Percentiles rank a stretch among this genome's conserved stretches.
Evolutionary conservation across 1,140 invertebrate species (phyloP).

Genomic region (Orius insidiosus): DNA sequence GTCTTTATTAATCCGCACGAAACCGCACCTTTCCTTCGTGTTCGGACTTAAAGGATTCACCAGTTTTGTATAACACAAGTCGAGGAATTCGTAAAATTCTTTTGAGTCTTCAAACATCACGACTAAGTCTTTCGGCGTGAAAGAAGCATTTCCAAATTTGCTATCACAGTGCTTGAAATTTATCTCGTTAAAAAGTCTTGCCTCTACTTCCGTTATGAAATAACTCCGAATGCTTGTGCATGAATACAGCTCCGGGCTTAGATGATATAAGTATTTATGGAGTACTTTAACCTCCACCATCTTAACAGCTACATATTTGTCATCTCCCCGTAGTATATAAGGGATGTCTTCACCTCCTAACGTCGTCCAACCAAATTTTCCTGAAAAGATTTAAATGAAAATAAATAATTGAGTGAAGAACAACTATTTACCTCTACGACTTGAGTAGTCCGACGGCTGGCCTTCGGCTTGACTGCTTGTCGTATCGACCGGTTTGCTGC

Average conservation of each 20-base stretch:
- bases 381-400: slow-evolving; percentile 26
- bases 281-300: slow-evolving; percentile 77
- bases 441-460: no score
- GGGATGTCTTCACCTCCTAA: slow-evolving; percentile 74
- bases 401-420: no score
- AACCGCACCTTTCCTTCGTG: slow-evolving; percentile 61
- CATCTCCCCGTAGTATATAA: slow-evolving; percentile 60
- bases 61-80: slow-evolving; percentile 71
- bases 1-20: slow-evolving; percentile 85
- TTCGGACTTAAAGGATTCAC: slow-evolving; percentile 25
- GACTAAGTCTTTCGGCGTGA: slow-evolving; percentile 69
- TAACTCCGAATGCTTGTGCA: slow-evolving; percentile 84
- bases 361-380: slow-evolving; percentile 76
- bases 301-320: slow-evolving; percentile 74
- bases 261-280: slow-evolving; percentile 65
- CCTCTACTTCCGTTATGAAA: slow-evolving; percentile 81
- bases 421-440: no score
- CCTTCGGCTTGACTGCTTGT: no score
- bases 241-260: slow-evolving; percentile 66
- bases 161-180: slow-evolving; percentile 81
- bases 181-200: slow-evolving; percentile 80
- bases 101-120: slow-evolving; percentile 53
- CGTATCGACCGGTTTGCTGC: no score
- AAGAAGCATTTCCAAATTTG: slow-evolving; percentile 76
- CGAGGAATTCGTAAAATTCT: slow-evolving; percentile 80